Conservation (phyloP, 2,113 vertebrate species). For the Gasterosteus aculeatus region DNA sequence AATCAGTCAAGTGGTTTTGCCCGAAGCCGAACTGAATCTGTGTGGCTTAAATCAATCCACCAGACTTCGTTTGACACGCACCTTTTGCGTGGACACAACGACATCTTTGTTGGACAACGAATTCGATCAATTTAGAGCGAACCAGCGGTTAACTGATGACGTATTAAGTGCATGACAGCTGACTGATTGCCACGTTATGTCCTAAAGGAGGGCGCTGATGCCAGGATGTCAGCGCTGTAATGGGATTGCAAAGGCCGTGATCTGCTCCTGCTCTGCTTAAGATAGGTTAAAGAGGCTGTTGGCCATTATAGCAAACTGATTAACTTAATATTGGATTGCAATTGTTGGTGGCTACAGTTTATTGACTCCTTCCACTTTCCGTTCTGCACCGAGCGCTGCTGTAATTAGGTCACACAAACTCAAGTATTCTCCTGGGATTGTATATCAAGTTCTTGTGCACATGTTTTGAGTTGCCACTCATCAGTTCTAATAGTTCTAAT, state of each 20-base stretch:
- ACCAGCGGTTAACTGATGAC: background rate
- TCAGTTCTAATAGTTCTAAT: background rate
- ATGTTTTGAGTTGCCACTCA: background rate
- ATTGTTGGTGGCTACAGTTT: constrained; percentile 27
- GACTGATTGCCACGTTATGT: constrained; percentile 12
- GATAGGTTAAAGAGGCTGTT: constrained; percentile 21
- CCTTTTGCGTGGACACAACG: background rate
- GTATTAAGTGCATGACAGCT: background rate
- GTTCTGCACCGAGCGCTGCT: constrained; percentile 9
- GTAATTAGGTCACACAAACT: background rate
- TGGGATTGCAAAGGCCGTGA: constrained; percentile 42
- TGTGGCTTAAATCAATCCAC: background rate
- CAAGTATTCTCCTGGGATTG: background rate
- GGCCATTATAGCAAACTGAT: constrained; percentile 40
- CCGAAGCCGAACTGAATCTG: background rate
- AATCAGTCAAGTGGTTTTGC: background rate
- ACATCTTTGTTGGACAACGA: background rate
- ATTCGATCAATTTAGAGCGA: background rate
- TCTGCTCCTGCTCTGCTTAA: constrained; percentile 2
- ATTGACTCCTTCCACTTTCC: constrained; percentile 37
- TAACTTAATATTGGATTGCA: constrained; percentile 56
- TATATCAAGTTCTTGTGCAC: background rate
- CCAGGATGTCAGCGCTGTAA: constrained; percentile 8
- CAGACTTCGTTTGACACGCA: background rate
- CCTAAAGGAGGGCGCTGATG: constrained; percentile 29